Evolutionary conservation across 2,113 vertebrate genomes (phyloP), one percentile per base, ranked within the genome.

Genomic region (Stictonetta naevosa): DNA sequence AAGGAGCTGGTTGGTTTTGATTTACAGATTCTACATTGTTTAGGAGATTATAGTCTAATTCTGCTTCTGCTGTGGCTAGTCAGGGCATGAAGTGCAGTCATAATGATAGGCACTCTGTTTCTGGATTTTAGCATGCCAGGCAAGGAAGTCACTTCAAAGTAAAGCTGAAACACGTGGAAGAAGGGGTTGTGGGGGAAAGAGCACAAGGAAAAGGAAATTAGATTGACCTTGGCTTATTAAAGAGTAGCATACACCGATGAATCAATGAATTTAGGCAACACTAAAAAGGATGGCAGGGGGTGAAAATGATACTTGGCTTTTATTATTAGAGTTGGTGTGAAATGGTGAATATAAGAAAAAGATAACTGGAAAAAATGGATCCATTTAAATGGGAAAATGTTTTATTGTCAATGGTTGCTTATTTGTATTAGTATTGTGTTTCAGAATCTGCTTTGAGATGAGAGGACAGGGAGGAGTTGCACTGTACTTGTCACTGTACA

Each of bases 11-110:
- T 83, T 93, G 80, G 69, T 94, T 95, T 96, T 95, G 80, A 90
- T 95, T 86, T 94, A 96, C 92, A 78, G 93, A 95, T 95, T 95
- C 77, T 93, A 81, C 92, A 78, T 94, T 96, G 83, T 96, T 97
- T 88, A 92, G 79, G 83, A 78, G 93, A 96, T 96, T 95, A 96
- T 38, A 48, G 69, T 82, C 80, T 96, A 94, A 94, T 87, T 96
- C 92, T 94, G 29, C 76, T 92, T 83, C 62, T 93, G 68, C 88
- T 90, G 53, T 69, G 86, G 87, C 95, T 96, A 96, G 92, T 93
- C 83, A 88, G 92, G 93, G 83, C 93, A 92, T 92, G 93, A 96
- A 95, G 95, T 90, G 62, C 58, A 84, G 56, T 63, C 48, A 56
- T 86, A 96, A 81, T 72, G 88, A 72, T 74, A 96, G 79, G 86